Evolutionary conservation across 2,797 vertebrate species (phyloP), one percentile per base, ranked within the genome.

Genomic region (Macroramphosus scolopax): DNA sequence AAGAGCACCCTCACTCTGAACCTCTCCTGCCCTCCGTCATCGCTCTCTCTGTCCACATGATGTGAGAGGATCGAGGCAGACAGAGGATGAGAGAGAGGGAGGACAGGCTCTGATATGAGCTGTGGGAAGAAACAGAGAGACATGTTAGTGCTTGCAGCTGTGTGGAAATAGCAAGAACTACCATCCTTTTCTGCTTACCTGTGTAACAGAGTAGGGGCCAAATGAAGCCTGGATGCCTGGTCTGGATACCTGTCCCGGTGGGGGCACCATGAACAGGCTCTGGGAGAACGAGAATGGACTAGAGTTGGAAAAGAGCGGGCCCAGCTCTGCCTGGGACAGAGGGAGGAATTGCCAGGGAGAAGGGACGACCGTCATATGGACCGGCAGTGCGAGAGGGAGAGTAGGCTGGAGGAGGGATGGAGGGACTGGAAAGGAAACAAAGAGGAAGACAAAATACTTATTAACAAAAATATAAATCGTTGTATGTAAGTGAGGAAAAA

Each of bases 221-320:
- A 88, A 88, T 0, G 84, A 66, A 47, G 88, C 88, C 43, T 64
- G 77, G 12, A 89, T 58, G 40, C 69, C 51, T 0, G 78, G 74
- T 39, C 58, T 73, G 24, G 79, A 52, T 3, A 34, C 39, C 8
- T 22, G 42, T 33, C 69, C 52, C 0, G 62, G 39, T 0, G 77
- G 72, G 12, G 82, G 73, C 55, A 84, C 15, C 63, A 89, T 46
- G 10, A 91, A 77, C 8, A 90, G 44, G 38, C 77, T 85, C 63
- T 88, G 84, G n/a, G 82, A 80, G 52, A 61, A 80, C 37, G 84
- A 72, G 52, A 87, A 88, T 11, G 88, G 88, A 65, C 83, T 89
- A 38, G 82, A 89, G 81, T 91, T 91, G 72, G 86, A 87, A 54
- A 89, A 89, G 13, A 89, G 68, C 35, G 75, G 72, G 13, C 78